Evolutionary conservation across 1,140 invertebrate genomes (phyloP), one percentile per base, ranked within the genome.

Genomic region (Leptopilina clavipes): DNA sequence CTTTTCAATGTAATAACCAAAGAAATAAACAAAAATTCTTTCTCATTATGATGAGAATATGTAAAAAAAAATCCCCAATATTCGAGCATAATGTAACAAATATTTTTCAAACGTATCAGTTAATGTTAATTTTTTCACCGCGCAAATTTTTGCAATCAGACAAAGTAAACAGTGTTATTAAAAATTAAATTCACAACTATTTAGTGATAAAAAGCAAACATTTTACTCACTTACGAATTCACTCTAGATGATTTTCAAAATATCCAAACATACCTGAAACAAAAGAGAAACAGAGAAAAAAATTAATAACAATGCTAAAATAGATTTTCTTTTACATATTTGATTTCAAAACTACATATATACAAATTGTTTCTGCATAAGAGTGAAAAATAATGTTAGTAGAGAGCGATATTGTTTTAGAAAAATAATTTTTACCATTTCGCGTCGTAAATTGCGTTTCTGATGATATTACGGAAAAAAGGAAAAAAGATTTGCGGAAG

Each of bases 371-470:
- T n/a, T n/a, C n/a, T n/a, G n/a, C n/a, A 31, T 48, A 73, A 72
- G 45, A 59, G 44, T 14, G 75, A 70, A n/a, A 43, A 52, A 76
- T 31, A 31, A 31, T 2, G 25, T 52, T 54, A 74, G 76, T 76
- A 74, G 73, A 72, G 70, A 11, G 31, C 7, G 70, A 83, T 85
- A 86, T 87, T 87, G 87, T 87, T 88, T 88, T 82, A 85, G 84
- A 87, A 87, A 88, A 83, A 87, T 89, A 87, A 86, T 88, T 88
- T 86, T 83, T 88, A 88, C 85, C 76, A 31, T 78, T 72, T 79
- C 81, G 79, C 52, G 79, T 59, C 82, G 82, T 87, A 85, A 88
- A 87, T 89, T 83, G 78, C 82, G 40, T 14, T 72, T 59, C 37
- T 56, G 17, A 18, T 18, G 54, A 59, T 59, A 6, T 56, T 8